Evolutionary conservation across 2,113 vertebrate species (phyloP), one percentile per base, ranked within the genome.

Genomic region (Potamarius usumacintae): DNA sequence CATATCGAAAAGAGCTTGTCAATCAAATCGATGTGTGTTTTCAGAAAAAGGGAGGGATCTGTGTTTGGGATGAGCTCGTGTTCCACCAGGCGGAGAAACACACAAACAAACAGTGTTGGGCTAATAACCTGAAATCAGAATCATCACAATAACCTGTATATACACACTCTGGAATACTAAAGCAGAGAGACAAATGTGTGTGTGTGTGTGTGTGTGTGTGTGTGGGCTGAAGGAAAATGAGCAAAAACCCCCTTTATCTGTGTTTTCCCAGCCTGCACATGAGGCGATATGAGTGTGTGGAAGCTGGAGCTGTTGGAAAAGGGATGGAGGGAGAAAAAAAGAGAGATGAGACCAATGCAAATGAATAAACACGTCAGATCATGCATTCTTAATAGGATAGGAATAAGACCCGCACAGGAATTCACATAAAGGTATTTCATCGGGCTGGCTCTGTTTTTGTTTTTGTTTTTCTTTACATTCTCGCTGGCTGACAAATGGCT

Each of bases 61-160:
- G 79, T 87, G 74, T 67, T 7, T 12, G 42, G 48, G 62, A 22
- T 25, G n/a, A 30, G 57, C 17, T 57, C 25, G 53, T 78, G 83
- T 85, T 88, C 74, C 18, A 57, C 52, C 58, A 71, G 63, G 60
- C 34, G 57, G 57, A 76, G 52, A 57, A 78, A 67, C 22, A 77
- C 78, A 85, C 52, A 74, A 85, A 85, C 52, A 74, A 85, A 89
- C 65, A 82, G 22, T 62, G 60, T 52, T 80, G 48, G 77, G 67
- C 30, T 86, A 87, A 89, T 87, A 82, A 79, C 20, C 71, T 69
- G 48, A 79, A 60, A 42, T 83, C 78, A 71, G 27, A 80, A 72
- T 63, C 86, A 84, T 34, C 60, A 82, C 25, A 83, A 71, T 53
- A 82, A 83, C 71, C 74, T 85, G 27, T 52, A 65, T 42, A 42